A percentile compares a stretch with the other conserved stretches of the same genome.
phyloP scores from a whole-genome alignment of 2,113 vertebrate genomes.

The Dipodomys merriami region DNA sequence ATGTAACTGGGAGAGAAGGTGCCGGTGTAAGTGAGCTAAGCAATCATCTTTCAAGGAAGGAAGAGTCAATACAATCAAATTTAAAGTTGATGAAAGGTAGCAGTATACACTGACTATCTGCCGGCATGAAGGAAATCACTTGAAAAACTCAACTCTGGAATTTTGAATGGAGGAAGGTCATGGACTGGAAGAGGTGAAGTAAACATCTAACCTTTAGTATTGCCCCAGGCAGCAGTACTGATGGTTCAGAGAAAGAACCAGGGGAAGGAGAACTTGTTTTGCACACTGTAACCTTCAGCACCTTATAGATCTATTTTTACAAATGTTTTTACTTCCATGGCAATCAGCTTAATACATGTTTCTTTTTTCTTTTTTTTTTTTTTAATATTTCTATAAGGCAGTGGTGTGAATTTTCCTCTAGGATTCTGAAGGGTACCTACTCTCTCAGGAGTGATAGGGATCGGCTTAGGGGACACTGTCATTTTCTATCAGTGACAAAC shows the following conservation, averaged over 20 bases:
- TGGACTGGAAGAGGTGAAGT: neutral
- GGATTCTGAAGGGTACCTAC: neutral
- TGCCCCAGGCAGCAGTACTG: neutral
- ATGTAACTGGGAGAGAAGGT: neutral
- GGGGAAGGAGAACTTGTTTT: neutral
- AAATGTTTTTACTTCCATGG: neutral
- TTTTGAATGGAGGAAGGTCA: neutral
- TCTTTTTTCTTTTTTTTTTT: neutral
- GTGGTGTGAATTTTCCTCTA: neutral
- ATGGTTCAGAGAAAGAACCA: too few species aligned
- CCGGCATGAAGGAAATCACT: neutral
- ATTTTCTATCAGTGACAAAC: too few species aligned
- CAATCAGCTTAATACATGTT: neutral
- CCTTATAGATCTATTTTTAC: neutral
- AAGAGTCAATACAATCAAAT: neutral
- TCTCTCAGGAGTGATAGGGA: neutral
- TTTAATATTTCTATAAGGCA: neutral
- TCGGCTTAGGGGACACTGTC: too few species aligned
- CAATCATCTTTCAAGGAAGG: neutral
- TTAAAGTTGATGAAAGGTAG: neutral
- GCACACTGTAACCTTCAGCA: neutral
- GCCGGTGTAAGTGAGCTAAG: neutral
- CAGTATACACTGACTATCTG: too few species aligned
- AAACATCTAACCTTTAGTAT: neutral
- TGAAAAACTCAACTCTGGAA: neutral